Conservation (phyloP, 2,113 vertebrate species). For the Gymnobelideus leadbeateri region DNA sequence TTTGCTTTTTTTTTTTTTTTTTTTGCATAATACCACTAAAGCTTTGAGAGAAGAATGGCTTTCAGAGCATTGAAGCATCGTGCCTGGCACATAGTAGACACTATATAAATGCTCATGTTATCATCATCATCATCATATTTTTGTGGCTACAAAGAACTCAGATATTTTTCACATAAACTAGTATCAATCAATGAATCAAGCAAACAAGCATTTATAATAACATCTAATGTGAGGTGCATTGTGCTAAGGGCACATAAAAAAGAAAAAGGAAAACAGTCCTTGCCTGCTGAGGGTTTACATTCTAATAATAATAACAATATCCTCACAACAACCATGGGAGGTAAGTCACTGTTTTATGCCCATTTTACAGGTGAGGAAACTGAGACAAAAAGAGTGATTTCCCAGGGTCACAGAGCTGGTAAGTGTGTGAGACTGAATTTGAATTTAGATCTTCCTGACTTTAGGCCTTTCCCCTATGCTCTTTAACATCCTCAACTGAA, state of each 20-base stretch:
- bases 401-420: not conserved
- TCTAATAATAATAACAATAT: not conserved
- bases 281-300: not conserved
- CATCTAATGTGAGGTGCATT: not conserved
- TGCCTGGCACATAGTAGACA: not conserved
- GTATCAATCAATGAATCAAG: not conserved
- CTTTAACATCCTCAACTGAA: not conserved
- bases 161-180: not conserved
- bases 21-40: not conserved
- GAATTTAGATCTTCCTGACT: not conserved
- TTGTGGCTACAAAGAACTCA: not conserved
- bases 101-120: slow-evolving; percentile 5
- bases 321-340: not conserved
- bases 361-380: not conserved
- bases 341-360: not conserved
- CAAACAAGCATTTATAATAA: not conserved
- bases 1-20: not conserved
- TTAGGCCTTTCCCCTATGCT: not conserved
- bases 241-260: not conserved
- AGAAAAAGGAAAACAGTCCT: not conserved
- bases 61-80: not conserved
- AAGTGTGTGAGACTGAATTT: not conserved
- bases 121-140: not conserved
- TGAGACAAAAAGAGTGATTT: not conserved
- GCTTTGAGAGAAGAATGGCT: not conserved